Percentiles rank a stretch among this genome's conserved stretches.
Conservation (phyloP, 2,113 vertebrate species). For the Rhinoptilus africanus region DNA sequence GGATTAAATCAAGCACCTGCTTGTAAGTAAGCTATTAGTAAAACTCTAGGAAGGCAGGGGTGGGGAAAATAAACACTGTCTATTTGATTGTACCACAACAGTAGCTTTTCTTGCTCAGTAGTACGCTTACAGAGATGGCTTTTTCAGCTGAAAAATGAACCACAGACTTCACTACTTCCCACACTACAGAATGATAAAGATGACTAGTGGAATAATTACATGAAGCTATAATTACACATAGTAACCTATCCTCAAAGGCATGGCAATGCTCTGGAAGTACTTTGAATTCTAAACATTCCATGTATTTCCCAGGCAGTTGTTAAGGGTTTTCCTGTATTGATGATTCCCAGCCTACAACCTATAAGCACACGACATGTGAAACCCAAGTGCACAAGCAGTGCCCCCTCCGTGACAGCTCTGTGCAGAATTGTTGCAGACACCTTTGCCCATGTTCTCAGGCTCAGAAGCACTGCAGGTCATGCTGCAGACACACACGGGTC, state of each 20-base stretch:
- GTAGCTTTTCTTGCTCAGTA: background rate
- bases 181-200: background rate
- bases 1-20: background rate
- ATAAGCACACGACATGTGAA: background rate
- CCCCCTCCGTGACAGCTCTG: background rate
- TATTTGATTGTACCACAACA: background rate
- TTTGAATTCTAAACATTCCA: background rate
- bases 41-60: background rate
- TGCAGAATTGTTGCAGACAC: background rate
- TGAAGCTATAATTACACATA: background rate
- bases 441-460: background rate
- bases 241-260: background rate
- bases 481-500: background rate
- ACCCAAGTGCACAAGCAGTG: background rate
- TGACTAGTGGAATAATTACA: background rate
- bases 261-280: background rate
- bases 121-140: background rate
- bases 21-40: background rate
- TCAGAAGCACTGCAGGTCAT: accelerated
- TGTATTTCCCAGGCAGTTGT: background rate
- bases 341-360: background rate
- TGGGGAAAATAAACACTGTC: background rate
- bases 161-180: background rate
- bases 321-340: background rate
- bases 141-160: background rate